phyloP scores from a whole-genome alignment of 2,888 invertebrate species.

The Ctenicera cuprea region DNA sequence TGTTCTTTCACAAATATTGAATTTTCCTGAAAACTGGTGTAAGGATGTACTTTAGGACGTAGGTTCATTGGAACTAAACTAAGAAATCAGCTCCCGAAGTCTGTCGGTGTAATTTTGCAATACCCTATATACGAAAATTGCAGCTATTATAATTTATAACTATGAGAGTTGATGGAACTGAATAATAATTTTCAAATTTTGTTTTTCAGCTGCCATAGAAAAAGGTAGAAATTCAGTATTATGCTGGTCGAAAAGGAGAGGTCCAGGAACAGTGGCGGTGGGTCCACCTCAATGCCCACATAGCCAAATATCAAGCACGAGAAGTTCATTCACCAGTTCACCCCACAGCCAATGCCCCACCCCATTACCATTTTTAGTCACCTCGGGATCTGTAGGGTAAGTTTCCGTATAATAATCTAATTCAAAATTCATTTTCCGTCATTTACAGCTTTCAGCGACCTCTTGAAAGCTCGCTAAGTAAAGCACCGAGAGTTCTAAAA shows the following conservation, averaged over 20 bases:
- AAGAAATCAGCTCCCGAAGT: too few relatives aligned
- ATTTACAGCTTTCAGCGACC: neutral
- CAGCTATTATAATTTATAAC: too few relatives aligned
- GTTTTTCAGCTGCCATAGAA: slow-evolving; percentile 67
- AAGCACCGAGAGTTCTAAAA: neutral
- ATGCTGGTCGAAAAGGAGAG: slow-evolving; percentile 70
- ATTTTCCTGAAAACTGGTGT: too few relatives aligned
- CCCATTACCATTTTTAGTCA: slow-evolving; percentile 85
- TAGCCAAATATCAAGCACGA: slow-evolving; percentile 81
- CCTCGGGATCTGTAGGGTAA: slow-evolving; percentile 83
- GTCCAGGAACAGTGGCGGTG: slow-evolving; percentile 70
- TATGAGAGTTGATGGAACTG: too few relatives aligned
- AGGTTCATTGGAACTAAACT: too few relatives aligned
- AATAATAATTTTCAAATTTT: too few relatives aligned
- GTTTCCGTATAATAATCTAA: slow-evolving; percentile 60
- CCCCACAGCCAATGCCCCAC: slow-evolving; percentile 82
- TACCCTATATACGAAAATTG: too few relatives aligned
- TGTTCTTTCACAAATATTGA: too few relatives aligned
- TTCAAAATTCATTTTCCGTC: neutral
- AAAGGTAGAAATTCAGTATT: slow-evolving; percentile 66
- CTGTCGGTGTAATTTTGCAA: too few relatives aligned
- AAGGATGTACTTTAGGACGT: too few relatives aligned
- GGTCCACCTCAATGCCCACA: slow-evolving; percentile 83
- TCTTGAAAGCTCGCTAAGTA: neutral
- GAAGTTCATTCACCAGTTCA: slow-evolving; percentile 79